Base-by-base conservation (phyloP, 2,797 vertebrate species). In the Taeniopygia guttata region DNA sequence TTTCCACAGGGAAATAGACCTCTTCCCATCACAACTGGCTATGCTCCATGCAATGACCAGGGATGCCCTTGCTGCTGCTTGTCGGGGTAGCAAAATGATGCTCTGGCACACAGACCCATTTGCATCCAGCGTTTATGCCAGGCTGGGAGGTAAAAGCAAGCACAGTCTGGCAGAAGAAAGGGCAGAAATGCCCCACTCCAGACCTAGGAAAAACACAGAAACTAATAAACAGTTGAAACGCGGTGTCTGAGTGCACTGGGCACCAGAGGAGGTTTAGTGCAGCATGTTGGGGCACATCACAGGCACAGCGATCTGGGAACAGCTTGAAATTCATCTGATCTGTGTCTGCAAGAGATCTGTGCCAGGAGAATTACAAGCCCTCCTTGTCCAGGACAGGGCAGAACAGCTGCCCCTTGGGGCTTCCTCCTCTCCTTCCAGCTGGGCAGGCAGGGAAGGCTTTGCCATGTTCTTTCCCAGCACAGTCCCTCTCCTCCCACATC, bases 1-100 rank as follows among this genome's bases (percentile, higher is more conserved):
- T 79, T 82, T 40, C 51, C 11, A 48, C 17, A 16, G 48, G 8
- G 26, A 74, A 75, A 38, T 8, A 49, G 43, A 32, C 5, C 25
- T 27, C 20, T 74, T 4, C 0, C 11, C 59, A 22, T 45, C 0
- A 0, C 22, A 18, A 27, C 38, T 46, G 26, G 8, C 25, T 3
- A 0, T 36, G 27, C 4, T 45, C 38, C 12, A 6, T 26, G 4
- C 1, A 4, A 38, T 20, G n/a, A 34, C 16, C 22, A 2, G 5
- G 10, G 18, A 5, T 56, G 36, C 19, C 29, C 34, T 29, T 21
- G 10, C 16, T 70, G 45, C 32, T 69, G 10, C 54, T 84, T 69
- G 16, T 36, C 30, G 38, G 14, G 21, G 22, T 7, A 11, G 72
- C 26, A 69, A 13, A 4, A 2, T 52, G 13, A 22, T 78, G 23